These are phyloP conservation scores for Catostylus mosaicus DNA, from an alignment of 30 jellyfish, hydroid and myxozoan genomes.

Conservation along the genomic window DNA sequence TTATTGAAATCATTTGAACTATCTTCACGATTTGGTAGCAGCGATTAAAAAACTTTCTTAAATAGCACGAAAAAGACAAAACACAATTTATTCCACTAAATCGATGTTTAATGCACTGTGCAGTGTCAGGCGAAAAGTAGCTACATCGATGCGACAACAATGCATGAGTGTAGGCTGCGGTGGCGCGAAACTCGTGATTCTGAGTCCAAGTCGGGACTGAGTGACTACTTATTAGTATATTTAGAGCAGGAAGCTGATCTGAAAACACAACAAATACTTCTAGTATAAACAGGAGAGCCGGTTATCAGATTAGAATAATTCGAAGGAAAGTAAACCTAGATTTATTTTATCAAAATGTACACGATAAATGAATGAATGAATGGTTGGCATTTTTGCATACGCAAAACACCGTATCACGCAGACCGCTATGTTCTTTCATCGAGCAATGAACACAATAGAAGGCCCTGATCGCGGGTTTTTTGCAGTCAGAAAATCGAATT, in stretches of 20 bases:
- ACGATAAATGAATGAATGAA: slow-evolving; percentile 26
- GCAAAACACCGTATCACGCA: slow-evolving; percentile 44
- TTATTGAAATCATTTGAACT: too few species aligned
- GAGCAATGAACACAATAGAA: background rate
- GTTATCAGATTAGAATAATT: slow-evolving; percentile 69
- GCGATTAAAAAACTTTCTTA: too few species aligned
- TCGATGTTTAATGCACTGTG: too few species aligned
- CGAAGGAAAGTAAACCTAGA: slow-evolving; percentile 70
- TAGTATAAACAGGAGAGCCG: slow-evolving; percentile 69
- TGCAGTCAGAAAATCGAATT: slow-evolving; percentile 9
- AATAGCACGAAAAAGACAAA: too few species aligned
- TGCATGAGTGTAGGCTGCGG: background rate
- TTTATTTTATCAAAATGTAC: slow-evolving; percentile 37
- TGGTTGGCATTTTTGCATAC: slow-evolving; percentile 25
- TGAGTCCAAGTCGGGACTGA: slow-evolving; percentile 50
- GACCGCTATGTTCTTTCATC: slow-evolving; percentile 11
- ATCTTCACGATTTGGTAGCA: too few species aligned
- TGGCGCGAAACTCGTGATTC: background rate
- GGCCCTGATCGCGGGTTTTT: slow-evolving; percentile 6
- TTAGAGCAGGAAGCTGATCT: slow-evolving; percentile 63
- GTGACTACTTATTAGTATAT: slow-evolving; percentile 48
- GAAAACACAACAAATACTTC: slow-evolving; percentile 41
- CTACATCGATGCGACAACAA: too few species aligned
- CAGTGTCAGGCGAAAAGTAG: too few species aligned
- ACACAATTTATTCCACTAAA: too few species aligned